These are phyloP conservation scores for Rhodophaea formosa DNA, from an alignment of 2,888 invertebrate species.

Conservation along the genomic window DNA sequence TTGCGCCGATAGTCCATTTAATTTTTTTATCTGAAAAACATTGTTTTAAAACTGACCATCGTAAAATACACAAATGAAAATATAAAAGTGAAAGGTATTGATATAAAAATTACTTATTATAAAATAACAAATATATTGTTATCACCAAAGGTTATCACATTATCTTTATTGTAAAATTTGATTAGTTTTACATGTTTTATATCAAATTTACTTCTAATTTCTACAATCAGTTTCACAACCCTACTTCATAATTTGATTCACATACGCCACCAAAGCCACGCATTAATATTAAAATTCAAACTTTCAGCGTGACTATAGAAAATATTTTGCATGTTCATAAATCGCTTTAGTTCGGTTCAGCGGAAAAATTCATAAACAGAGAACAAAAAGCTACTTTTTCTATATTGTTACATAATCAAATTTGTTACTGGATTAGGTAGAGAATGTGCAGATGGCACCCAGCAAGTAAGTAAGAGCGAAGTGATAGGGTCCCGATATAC, in stretches of 20 bases:
- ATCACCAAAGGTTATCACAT: too few relatives aligned
- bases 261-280: neutral
- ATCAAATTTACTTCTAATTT: neutral
- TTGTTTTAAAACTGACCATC: too few relatives aligned
- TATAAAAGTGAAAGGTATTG: too few relatives aligned
- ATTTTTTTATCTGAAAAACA: too few relatives aligned
- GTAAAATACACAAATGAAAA: too few relatives aligned
- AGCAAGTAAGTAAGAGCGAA: constrained; percentile 77
- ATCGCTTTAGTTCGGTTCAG: constrained; percentile 11
- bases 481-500: constrained; percentile 80
- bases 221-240: neutral
- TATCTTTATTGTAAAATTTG: too few relatives aligned
- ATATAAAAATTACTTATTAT: too few relatives aligned
- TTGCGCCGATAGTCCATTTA: too few relatives aligned
- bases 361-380: constrained; percentile 7
- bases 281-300: neutral
- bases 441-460: constrained; percentile 77
- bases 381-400: constrained; percentile 41
- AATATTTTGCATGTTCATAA: constrained; percentile 15
- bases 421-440: constrained; percentile 74
- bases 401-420: constrained; percentile 73
- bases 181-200: too few relatives aligned
- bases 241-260: neutral
- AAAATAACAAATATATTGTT: too few relatives aligned
- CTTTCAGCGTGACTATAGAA: neutral